Base-by-base conservation (phyloP, 1,140 invertebrate species). In the Euura lappo region DNA sequence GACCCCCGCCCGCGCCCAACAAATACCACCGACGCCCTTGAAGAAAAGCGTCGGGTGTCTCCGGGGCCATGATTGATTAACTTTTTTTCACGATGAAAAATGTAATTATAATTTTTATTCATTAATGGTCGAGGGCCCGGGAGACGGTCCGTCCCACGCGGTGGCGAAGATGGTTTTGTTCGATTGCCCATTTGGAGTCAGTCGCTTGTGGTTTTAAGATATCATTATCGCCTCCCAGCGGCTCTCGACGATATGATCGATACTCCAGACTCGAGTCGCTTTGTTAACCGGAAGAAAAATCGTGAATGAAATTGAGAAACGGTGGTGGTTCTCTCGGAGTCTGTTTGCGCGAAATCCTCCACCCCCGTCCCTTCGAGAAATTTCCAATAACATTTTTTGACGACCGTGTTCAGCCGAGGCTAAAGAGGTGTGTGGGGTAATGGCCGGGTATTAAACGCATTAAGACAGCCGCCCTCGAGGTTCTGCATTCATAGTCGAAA, bases 21-120 rank as follows among this genome's bases (percentile, higher is more conserved):
- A 60, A 60, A 60, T 60, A 60, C 5, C 51, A 8, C 5, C 51
- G 8, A 60, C 51, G 6, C 51, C 51, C 51, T 60, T 60, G 51
- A 60, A 6, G 51, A 60, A 60, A 60, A 60, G 51, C 51, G 13
- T 3, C 51, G 51, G 28, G 13, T 60, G 51, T 60, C 51, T 60
- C 51, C 51, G 51, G 44, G 79, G 79, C 81, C 76, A 82, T 87
- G 86, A 88, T 88, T 88, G 86, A 88, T 88, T 88, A 88, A 85
- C 84, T 87, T 85, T 80, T 85, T 86, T 86, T 81, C 81, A 78
- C 78, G 78, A 75, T 74, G 79, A 84, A 81, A 83, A 87, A 85
- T 81, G 85, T 86, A 88, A 88, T 88, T 88, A 88, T 87, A 88
- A 87, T 87, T 85, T 87, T 88, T 86, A 87, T 88, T 87, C 87